A percentile compares a stretch with the other conserved stretches of the same genome.
phyloP scores from a whole-genome alignment of 2,888 invertebrate genomes.

The Quadroppia sp. region DNA sequence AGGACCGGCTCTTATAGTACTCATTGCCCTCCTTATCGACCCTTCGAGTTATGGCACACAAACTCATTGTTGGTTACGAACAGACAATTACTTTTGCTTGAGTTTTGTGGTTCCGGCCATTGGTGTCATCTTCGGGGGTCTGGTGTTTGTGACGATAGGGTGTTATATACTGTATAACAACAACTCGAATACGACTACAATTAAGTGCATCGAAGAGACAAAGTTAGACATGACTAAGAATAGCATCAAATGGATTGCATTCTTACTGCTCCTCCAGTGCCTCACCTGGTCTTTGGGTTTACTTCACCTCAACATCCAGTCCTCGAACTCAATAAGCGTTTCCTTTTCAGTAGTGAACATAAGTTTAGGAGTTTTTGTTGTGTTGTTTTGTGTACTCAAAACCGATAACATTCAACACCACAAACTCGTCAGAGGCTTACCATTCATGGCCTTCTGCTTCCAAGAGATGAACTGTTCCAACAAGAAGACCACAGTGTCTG shows the following conservation, averaged over 20 bases:
- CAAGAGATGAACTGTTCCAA: constrained; percentile 34
- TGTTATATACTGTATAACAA: constrained; percentile 72
- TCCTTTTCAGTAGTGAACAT: constrained; percentile 87
- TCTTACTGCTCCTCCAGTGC: constrained; percentile 80
- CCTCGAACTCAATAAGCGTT: constrained; percentile 75
- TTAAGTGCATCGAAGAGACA: constrained; percentile 83
- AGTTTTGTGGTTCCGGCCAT: constrained; percentile 88
- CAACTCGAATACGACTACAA: constrained; percentile 68
- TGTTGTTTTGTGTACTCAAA: constrained; percentile 57
- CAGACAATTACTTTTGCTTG: constrained; percentile 82
- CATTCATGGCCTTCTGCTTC: constrained; percentile 19
- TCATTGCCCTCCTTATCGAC: constrained; percentile 72
- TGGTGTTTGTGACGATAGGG: constrained; percentile 80
- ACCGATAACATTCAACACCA: constrained; percentile 41
- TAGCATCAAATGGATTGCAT: constrained; percentile 83
- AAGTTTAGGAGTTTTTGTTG: constrained; percentile 88
- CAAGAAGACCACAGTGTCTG: constrained; percentile 21
- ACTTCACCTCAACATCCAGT: constrained; percentile 79
- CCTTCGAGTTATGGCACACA: constrained; percentile 77
- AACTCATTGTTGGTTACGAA: constrained; percentile 76
- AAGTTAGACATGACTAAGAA: constrained; percentile 69
- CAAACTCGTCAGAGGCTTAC: constrained; percentile 31
- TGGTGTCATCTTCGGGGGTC: constrained; percentile 72
- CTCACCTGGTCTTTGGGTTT: constrained; percentile 92
- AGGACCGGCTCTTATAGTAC: constrained; percentile 72